Conservation (phyloP, 2,797 vertebrate species). For the Triplophysa yarkandensis region DNA sequence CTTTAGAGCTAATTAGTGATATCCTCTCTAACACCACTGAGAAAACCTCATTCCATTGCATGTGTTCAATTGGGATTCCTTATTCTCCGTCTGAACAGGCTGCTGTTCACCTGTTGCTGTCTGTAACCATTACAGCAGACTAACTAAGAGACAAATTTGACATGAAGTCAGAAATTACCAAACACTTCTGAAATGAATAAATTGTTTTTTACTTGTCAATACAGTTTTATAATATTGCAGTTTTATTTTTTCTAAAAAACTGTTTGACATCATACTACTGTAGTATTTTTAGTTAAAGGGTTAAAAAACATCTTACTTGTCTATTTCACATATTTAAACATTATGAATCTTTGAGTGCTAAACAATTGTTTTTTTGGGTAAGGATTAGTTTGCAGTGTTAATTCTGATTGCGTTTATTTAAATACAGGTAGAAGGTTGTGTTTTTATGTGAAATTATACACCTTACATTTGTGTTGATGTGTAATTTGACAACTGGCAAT, state of each 20-base stretch:
- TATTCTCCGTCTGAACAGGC: slow-evolving; percentile 37
- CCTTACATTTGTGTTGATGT: background rate
- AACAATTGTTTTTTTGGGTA: background rate
- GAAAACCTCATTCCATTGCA: slow-evolving; percentile 29
- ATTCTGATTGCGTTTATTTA: background rate
- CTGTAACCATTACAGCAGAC: slow-evolving; percentile 7
- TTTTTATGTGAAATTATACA: background rate
- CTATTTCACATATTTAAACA: too few relatives aligned
- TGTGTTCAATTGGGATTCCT: slow-evolving; percentile 29
- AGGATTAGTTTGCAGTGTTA: background rate
- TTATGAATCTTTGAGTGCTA: too few relatives aligned
- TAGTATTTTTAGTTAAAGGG: too few relatives aligned
- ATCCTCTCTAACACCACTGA: slow-evolving; percentile 45
- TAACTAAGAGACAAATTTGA: background rate
- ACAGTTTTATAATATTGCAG: background rate
- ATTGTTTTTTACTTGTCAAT: background rate
- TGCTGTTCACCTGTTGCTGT: slow-evolving; percentile 42
- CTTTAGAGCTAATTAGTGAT: slow-evolving; percentile 57
- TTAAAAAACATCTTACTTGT: too few relatives aligned
- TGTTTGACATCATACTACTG: too few relatives aligned
- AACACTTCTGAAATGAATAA: slow-evolving; percentile 9
- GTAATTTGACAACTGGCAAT: background rate
- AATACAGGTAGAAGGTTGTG: background rate
- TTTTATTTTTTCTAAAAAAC: too few relatives aligned
- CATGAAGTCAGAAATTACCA: slow-evolving; percentile 7